Evolutionary conservation across 1,140 invertebrate species (phyloP), one percentile per base, ranked within the genome.

Genomic region (Trichogramma pretiosum): DNA sequence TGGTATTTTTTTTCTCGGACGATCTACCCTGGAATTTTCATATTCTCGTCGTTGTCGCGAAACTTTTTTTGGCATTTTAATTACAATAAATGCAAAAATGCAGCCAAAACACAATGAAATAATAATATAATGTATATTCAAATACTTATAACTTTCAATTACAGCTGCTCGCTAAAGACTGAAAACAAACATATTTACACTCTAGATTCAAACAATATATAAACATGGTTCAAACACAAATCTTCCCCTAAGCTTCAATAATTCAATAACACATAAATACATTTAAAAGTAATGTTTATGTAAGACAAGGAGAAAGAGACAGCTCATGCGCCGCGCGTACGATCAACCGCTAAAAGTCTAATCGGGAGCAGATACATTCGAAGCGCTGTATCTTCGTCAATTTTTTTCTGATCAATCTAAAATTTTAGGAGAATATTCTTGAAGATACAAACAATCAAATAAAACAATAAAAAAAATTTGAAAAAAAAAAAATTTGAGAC

Each of bases 61-160:
- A 38, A 53, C 23, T 53, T 52, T 46, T 52, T 32, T 40, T 5
- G 37, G 50, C 43, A 46, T 52, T 46, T 52, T 47, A 34, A 9
- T 30, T 41, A 41, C 18, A n/a, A 21, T 18, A n/a, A n/a, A n/a
- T n/a, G n/a, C n/a, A n/a, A n/a, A n/a, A n/a, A n/a, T n/a, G 10
- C 24, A 28, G 5, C 5, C 11, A 28, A 28, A 28, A 28, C 24
- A 28, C 5, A 28, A 28, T 11, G 24, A 28, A 28, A 11, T 7
- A 5, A 11, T 7, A 28, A 11, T 11, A 7, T 7, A 28, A 28
- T 7, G 5, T 5, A 28, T 28, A 11, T 28, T 7, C 24, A 28
- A 28, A 28, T 28, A 28, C 24, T 5, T 28, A 11, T 28, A 28
- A 28, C 5, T 28, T 11, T n/a, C n/a, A n/a, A n/a, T 5, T 28